phyloP scores from a whole-genome alignment of 2,113 vertebrate genomes.

The Taurulus bubalis region DNA sequence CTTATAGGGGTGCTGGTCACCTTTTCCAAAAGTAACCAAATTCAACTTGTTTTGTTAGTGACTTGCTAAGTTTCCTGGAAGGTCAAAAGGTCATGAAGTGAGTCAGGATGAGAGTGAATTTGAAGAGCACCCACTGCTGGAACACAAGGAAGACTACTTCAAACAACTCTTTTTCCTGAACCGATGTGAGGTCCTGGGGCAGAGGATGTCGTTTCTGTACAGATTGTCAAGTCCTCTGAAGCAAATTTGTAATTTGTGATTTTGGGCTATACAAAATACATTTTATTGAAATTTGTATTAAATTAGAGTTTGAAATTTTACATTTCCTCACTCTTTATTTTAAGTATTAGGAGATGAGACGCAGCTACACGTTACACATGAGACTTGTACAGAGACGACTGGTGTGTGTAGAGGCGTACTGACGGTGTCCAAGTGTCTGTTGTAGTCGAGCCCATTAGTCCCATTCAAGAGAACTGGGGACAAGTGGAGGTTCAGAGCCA shows the following conservation, averaged over 20 bases:
- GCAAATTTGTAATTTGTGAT: too few species aligned
- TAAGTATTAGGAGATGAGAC: too few species aligned
- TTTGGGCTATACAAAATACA: too few species aligned
- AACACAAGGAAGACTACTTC: neutral
- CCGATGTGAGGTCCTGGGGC: too few species aligned
- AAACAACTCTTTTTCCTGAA: too few species aligned
- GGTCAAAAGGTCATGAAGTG: neutral
- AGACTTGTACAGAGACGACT: neutral
- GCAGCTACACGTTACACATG: neutral
- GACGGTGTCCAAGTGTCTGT: neutral
- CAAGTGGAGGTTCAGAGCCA: too few species aligned
- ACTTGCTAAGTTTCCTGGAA: neutral
- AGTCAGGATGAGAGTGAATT: neutral
- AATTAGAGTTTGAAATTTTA: neutral
- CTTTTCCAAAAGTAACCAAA: neutral
- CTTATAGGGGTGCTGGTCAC: neutral
- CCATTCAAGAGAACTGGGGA: constrained; percentile 33
- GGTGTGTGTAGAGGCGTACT: neutral
- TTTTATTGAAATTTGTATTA: too few species aligned
- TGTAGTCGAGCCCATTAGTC: constrained; percentile 33
- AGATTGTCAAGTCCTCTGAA: too few species aligned
- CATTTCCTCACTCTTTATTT: neutral
- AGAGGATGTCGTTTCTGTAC: too few species aligned
- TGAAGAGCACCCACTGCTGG: neutral
- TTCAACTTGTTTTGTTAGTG: neutral